A percentile compares a stretch with the other conserved stretches of the same genome.
These are phyloP conservation scores for Sinhomidia bicolor DNA, from an alignment of 2,888 invertebrate species.

Conservation along the genomic window DNA sequence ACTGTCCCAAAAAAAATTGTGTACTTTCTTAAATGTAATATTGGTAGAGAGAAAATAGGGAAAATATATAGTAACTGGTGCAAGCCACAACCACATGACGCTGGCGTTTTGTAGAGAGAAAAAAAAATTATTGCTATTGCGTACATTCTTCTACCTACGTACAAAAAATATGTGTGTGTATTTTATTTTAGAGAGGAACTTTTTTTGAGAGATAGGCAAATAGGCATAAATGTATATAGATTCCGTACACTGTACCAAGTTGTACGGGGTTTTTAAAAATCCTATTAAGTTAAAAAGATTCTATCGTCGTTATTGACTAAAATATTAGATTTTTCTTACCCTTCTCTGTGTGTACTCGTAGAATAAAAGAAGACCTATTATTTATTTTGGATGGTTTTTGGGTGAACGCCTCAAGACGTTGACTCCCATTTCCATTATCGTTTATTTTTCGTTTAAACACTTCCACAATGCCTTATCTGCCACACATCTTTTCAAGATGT, in stretches of 20 bases:
- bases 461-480: constrained; percentile 28
- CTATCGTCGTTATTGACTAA: constrained; percentile 33
- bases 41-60: background rate
- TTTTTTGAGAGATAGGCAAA: background rate
- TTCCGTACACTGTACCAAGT: background rate
- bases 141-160: no score
- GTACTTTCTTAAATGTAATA: background rate
- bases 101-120: constrained; percentile 30
- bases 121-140: constrained; percentile 3
- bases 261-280: constrained; percentile 4
- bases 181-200: background rate
- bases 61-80: constrained; percentile 37
- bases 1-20: constrained; percentile 23
- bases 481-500: constrained; percentile 40
- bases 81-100: constrained; percentile 56
- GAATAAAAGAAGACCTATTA: constrained; percentile 48
- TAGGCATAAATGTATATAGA: background rate
- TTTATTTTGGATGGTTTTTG: constrained; percentile 57
- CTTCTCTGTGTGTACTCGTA: background rate
- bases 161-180: background rate
- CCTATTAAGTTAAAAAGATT: constrained; percentile 12
- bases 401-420: constrained; percentile 57
- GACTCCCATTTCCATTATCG: constrained; percentile 69
- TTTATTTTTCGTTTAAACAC: constrained; percentile 61
- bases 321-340: constrained; percentile 17